phyloP scores from a whole-genome alignment of 2,113 vertebrate genomes.

The Chaenocephalus aceratus region DNA sequence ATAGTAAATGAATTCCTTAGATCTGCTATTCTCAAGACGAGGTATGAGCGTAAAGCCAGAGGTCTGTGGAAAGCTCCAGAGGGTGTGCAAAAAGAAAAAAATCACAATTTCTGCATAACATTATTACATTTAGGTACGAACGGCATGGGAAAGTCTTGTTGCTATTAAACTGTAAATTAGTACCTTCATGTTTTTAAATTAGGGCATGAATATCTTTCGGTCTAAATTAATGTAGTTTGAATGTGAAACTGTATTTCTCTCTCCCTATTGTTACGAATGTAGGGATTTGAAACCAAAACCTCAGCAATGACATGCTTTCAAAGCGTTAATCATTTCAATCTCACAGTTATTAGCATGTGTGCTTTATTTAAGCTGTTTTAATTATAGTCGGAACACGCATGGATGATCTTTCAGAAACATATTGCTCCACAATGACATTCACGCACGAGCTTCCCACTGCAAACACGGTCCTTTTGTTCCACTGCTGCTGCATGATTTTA shows the following conservation, averaged over 20 bases:
- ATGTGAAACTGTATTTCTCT: neutral
- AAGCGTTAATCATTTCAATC: neutral
- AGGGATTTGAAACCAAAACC: neutral
- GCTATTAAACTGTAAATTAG: constrained; percentile 27
- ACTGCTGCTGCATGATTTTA: neutral
- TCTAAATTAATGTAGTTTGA: neutral
- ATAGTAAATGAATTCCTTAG: constrained; percentile 58
- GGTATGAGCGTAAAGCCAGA: constrained; percentile 17
- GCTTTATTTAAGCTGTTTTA: constrained; percentile 1
- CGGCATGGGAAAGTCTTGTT: neutral
- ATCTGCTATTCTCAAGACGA: constrained; percentile 57
- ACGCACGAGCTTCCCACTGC: neutral
- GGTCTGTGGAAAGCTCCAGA: constrained; percentile 44
- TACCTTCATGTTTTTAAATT: constrained; percentile 12
- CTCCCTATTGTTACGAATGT: neutral
- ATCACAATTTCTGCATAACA: constrained; percentile 21
- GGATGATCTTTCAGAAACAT: neutral
- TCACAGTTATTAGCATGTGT: neutral
- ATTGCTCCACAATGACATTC: neutral
- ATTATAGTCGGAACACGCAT: neutral
- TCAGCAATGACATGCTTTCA: neutral
- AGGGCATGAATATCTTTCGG: neutral
- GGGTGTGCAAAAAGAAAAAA: constrained; percentile 14
- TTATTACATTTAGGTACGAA: neutral
- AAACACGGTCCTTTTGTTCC: neutral